Conservation (phyloP, 2,113 vertebrate genomes). For the Aleadryas rufinucha region DNA sequence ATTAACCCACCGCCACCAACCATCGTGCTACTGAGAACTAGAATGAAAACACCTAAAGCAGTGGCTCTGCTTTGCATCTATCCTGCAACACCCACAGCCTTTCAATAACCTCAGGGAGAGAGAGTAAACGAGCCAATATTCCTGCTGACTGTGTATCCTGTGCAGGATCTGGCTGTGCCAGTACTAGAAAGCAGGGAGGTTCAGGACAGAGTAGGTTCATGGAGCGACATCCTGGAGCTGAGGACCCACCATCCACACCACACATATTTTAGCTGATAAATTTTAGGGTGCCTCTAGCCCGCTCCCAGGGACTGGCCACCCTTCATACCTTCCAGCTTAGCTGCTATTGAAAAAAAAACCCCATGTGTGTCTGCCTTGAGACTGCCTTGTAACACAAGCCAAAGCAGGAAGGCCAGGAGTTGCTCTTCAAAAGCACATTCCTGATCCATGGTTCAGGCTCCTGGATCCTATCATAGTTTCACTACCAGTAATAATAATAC, state of each 20-base stretch:
- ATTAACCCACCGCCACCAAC: accelerated
- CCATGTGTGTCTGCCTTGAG: background rate
- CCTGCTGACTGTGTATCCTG: background rate
- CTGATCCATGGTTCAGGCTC: background rate
- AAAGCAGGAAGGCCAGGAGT: background rate
- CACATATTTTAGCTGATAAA: background rate
- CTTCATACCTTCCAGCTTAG: background rate
- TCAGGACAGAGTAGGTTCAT: background rate
- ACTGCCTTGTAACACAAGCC: background rate
- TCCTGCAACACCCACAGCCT: background rate
- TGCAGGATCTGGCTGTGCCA: background rate
- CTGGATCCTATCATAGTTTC: background rate
- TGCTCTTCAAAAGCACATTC: constrained; percentile 3
- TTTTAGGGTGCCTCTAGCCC: background rate
- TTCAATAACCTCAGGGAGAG: background rate
- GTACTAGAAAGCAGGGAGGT: background rate
- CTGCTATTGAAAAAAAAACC: background rate
- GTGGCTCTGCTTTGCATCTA: background rate
- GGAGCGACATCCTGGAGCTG: background rate
- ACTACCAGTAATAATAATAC: background rate
- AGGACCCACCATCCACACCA: background rate
- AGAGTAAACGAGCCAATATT: background rate
- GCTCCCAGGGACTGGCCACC: background rate
- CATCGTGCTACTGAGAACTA: background rate
- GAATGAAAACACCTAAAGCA: background rate